phyloP scores from a whole-genome alignment of 2,888 invertebrate species.

The Campoletis raptor region DNA sequence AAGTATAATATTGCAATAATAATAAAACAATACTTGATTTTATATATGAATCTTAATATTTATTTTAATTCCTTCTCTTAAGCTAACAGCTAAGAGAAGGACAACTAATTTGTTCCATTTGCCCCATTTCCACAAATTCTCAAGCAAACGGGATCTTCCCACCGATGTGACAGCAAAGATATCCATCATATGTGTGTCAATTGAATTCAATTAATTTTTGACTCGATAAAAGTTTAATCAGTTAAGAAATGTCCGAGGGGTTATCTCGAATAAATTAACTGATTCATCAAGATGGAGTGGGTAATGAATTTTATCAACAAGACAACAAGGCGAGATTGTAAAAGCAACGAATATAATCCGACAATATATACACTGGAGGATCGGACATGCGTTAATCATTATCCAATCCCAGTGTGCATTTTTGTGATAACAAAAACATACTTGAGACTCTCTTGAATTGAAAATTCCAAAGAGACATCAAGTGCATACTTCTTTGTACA shows the following conservation, averaged over 20 bases:
- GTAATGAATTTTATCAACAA: not conserved
- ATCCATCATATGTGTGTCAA: not conserved
- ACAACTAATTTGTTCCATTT: not conserved
- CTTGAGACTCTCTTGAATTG: not conserved
- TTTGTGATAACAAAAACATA: not conserved
- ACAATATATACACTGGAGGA: not conserved
- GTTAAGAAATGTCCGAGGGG: not conserved
- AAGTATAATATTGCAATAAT: slow-evolving; percentile 66
- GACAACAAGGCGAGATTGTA: not conserved
- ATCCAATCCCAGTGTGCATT: not conserved
- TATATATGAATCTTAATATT: not conserved
- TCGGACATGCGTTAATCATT: not conserved
- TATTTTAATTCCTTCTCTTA: not conserved
- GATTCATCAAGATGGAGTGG: not conserved
- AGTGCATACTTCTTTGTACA: not conserved
- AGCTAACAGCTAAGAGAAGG: not conserved
- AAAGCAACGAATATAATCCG: not conserved
- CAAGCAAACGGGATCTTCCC: not conserved
- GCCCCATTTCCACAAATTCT: not conserved
- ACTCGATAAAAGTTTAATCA: not conserved
- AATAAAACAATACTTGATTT: slow-evolving; percentile 41
- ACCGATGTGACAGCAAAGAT: not conserved
- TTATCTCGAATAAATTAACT: not conserved
- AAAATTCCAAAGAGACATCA: not conserved
- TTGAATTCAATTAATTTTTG: not conserved